Base-by-base conservation (phyloP, 2,113 vertebrate species). In the Loxodonta africana region DNA sequence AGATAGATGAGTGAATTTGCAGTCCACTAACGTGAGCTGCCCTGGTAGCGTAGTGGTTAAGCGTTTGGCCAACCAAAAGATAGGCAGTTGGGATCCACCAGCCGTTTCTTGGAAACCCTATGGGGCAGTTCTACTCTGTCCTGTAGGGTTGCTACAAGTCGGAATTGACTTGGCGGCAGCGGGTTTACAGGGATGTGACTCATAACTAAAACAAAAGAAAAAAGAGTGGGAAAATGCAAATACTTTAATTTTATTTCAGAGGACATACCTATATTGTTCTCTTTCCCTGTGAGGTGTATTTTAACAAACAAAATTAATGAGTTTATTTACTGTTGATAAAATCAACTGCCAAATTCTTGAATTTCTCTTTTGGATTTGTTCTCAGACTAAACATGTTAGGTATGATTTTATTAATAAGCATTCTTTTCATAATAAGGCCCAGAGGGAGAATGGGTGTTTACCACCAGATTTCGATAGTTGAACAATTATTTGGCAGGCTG, bases 271-370 rank as follows among this genome's bases (percentile, higher is more conserved):
- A 28, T 57, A 37, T 4, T 33, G 7, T 57, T 80, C 8, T 67
- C 84, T 82, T 80, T 53, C 4, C 2, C 1, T 95, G 26, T 23
- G 53, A 90, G 37, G n/a, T 80, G 48, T 84, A 23, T 92, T 95
- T 90, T 65, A 84, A 62, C 6, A 94, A 76, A 76, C 6, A 37
- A 65, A 85, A 63, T 77, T 37, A 88, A 33, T 33, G 41, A 28
- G 5, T 62, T 88, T 62, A 20, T 63, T 95, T 95, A 41, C 14
- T 90, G 17, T 83, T 88, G n/a, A 88, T 69, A 93, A 71, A 90
- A 85, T 12, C 10, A 90, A 92, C 48, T 73, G 37, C 77, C 33
- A 82, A 90, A 28, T 88, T 1, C 83, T 65, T 67, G 0, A 77
- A 9, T 48, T 73, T 94, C 65, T 91, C 12, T 33, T 85, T 94